Evolutionary conservation across 2,113 vertebrate species (phyloP).

Genomic region (Muscicapa adusta): DNA sequence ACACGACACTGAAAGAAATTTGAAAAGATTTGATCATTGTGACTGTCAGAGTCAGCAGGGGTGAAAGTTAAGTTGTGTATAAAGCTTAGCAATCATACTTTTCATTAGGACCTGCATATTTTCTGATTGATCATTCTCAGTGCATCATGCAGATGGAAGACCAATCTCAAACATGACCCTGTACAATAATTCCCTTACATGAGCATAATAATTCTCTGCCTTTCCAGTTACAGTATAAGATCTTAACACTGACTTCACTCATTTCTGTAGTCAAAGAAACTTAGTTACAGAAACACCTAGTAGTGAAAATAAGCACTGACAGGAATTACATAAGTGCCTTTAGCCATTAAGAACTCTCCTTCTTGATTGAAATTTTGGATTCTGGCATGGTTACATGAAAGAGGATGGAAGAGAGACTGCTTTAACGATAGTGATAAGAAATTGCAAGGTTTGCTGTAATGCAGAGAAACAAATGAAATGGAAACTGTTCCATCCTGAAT

Average conservation of each 20-base stretch:
- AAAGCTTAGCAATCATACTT: constrained; percentile 40
- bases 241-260: background rate
- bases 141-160: background rate
- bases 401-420: background rate
- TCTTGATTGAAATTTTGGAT: background rate
- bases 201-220: background rate
- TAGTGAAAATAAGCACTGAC: background rate
- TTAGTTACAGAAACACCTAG: background rate
- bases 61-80: constrained; percentile 28
- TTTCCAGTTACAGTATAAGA: background rate
- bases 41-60: constrained; percentile 19
- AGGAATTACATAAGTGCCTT: background rate
- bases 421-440: background rate
- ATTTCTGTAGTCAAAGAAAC: constrained; percentile 16
- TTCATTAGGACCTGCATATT: constrained; percentile 27
- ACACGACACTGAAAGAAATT: constrained; percentile 22
- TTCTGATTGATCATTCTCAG: constrained; percentile 36
- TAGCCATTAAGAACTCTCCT: background rate
- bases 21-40: constrained; percentile 34
- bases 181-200: background rate
- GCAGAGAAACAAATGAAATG: background rate
- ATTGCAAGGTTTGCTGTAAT: background rate
- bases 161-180: background rate
- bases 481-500: background rate
- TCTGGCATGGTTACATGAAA: background rate